Base-by-base conservation (phyloP, 2,888 invertebrate genomes). In the Mimachlamys varia region DNA sequence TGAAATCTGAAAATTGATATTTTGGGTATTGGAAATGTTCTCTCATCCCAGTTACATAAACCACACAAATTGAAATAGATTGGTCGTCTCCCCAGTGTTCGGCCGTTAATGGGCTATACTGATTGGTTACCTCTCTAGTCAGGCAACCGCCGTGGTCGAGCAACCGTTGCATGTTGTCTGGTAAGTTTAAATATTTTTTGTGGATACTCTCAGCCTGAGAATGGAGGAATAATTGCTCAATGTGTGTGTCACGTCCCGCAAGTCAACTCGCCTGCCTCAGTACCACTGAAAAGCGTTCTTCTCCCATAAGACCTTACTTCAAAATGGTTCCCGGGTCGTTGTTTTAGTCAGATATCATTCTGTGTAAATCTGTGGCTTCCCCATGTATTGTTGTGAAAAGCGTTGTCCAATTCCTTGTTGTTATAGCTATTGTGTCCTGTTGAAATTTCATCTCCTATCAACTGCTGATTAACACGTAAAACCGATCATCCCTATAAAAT, bases 211-310 rank as follows among this genome's bases (percentile, higher is more conserved):
- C 76, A 76, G 76, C 33, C 27, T 76, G 76, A 76, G 22, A 76
- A 76, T 76, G 76, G 76, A 76, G 33, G 33, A 76, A 76, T 27
- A 76, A 76, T 76, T 76, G 76, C 33, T 76, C 76, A 76, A 76
- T 33, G 17, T 76, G 27, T 76, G 33, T 76, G 33, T 76, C 27
- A 76, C 33, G 76, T 76, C 76, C 76, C 13, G 33, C 22, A 62
- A 62, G 22, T 62, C 62, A 62, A 22, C 53, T 76, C 33, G 76
- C 76, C 12, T 33, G 33, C 1, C 1, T 0, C 7, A 76, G 33
- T 19, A 33, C 27, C 0, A 10, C 76, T 76, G 62, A 33, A 12
- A 76, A 33, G 1, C 17, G 19, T 22, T 58, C n/a, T 19, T 53
- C 53, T 53, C 50, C 15, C 53, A 19, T 3, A 44, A 44, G 44